Evolutionary conservation across 2,113 vertebrate genomes (phyloP).

Genomic region (Ictalurus furcatus): DNA sequence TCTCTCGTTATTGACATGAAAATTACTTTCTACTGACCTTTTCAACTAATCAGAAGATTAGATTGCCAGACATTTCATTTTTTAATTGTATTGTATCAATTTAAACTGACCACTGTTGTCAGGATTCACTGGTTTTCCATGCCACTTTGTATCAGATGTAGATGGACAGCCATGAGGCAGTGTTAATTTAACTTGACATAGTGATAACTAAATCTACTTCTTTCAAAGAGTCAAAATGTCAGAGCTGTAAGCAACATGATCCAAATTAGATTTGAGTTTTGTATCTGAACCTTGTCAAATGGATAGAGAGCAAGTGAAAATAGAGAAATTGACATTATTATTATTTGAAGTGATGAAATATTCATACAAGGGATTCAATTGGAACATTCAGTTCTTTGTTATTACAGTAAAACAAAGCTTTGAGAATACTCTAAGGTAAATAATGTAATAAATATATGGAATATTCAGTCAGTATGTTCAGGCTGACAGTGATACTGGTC

Average conservation of each 20-base stretch:
- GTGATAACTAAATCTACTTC: slow-evolving; percentile 22
- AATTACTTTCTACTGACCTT: slow-evolving; percentile 37
- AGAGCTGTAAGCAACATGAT: slow-evolving; percentile 17
- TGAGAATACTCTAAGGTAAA: not conserved
- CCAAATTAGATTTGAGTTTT: slow-evolving; percentile 12
- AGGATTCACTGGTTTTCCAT: slow-evolving; percentile 29
- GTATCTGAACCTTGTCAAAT: not conserved
- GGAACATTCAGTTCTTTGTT: not conserved
- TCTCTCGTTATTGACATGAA: slow-evolving; percentile 30
- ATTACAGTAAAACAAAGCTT: slow-evolving; percentile 6
- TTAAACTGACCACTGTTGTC: slow-evolving; percentile 37
- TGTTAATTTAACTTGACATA: slow-evolving; percentile 33
- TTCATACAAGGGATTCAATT: not conserved
- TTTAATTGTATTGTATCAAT: slow-evolving; percentile 50
- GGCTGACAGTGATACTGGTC: not conserved
- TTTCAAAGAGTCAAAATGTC: not conserved
- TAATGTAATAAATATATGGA: not conserved
- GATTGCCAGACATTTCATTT: slow-evolving; percentile 41
- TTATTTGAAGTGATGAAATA: not conserved
- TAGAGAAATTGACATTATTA: not conserved
- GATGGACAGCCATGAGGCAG: slow-evolving; percentile 10
- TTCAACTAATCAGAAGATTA: slow-evolving; percentile 45
- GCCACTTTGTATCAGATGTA: not conserved
- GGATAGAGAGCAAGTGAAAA: not conserved
- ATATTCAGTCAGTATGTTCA: not conserved